Conservation (phyloP, 2,113 vertebrate species). For the Labeo rohita region DNA sequence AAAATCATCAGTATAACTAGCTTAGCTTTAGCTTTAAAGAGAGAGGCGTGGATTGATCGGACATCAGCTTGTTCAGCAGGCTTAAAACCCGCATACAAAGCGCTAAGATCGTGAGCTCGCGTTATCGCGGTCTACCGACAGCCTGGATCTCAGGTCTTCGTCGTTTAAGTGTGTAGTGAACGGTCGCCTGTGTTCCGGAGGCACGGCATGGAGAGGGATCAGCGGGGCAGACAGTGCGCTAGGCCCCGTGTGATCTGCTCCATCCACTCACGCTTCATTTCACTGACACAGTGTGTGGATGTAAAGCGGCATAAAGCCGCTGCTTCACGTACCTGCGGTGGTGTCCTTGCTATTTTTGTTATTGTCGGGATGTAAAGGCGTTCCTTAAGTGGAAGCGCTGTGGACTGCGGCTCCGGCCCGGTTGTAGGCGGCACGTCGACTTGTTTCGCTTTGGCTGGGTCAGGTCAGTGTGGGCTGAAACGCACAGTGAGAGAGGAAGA, state of each 20-base stretch:
- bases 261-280: slow-evolving; percentile 5
- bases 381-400: slow-evolving; percentile 61
- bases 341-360: slow-evolving; percentile 20
- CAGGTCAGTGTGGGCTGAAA: slow-evolving; percentile 63
- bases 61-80: slow-evolving; percentile 12
- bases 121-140: not conserved
- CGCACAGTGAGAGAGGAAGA: slow-evolving; percentile 12
- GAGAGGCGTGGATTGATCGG: not conserved
- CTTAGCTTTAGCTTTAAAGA: slow-evolving; percentile 28
- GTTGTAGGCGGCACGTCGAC: slow-evolving; percentile 61
- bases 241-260: slow-evolving; percentile 32
- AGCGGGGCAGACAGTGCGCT: not conserved
- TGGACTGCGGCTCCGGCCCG: slow-evolving; percentile 58
- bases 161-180: no score
- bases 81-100: not conserved
- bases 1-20: not conserved
- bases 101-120: not conserved
- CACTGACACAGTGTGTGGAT: not conserved
- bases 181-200: not conserved
- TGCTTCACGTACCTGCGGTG: slow-evolving; percentile 51
- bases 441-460: slow-evolving; percentile 71
- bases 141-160: not conserved
- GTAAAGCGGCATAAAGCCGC: not conserved
- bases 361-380: slow-evolving; percentile 60
- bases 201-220: slow-evolving; percentile 11